A percentile compares a stretch with the other conserved stretches of the same genome.
Conservation (phyloP, 2,888 invertebrate species). For the Temnothorax ravouxi region DNA sequence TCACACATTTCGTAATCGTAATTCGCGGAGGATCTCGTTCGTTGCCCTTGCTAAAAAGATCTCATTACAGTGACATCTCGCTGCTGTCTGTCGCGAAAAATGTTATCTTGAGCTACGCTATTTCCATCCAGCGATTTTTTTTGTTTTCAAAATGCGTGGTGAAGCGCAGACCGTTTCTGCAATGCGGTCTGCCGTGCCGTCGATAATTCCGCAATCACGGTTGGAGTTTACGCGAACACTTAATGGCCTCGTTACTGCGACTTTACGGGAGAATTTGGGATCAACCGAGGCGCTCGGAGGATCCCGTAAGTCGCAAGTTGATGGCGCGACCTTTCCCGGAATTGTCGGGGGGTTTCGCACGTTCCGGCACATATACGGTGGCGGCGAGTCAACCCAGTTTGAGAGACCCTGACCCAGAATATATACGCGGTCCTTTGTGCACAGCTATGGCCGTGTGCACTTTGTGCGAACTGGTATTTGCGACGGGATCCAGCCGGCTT, state of each 20-base stretch:
- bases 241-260: neutral
- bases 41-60: neutral
- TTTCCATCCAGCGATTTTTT: neutral
- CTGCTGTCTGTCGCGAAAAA: neutral
- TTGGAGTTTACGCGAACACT: neutral
- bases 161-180: neutral
- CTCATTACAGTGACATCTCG: neutral
- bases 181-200: neutral
- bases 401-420: conserved; percentile 42
- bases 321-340: conserved; percentile 14
- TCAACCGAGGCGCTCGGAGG: neutral
- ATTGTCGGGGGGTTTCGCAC: conserved; percentile 32
- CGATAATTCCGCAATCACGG: neutral
- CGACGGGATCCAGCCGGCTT: conserved; percentile 23
- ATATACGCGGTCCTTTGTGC: conserved; percentile 54
- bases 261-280: conserved; percentile 19
- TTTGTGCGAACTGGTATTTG: conserved; percentile 56
- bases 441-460: conserved; percentile 39
- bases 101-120: neutral
- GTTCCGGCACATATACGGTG: conserved; percentile 26
- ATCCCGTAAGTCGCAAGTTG: neutral
- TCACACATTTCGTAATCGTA: conserved; percentile 20
- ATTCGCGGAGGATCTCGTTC: conserved; percentile 7
- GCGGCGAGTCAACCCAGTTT: conserved; percentile 50
- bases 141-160: neutral